A percentile compares a stretch with the other conserved stretches of the same genome.
Conservation (phyloP, 1,140 invertebrate species). For the Charaxes varanes region DNA sequence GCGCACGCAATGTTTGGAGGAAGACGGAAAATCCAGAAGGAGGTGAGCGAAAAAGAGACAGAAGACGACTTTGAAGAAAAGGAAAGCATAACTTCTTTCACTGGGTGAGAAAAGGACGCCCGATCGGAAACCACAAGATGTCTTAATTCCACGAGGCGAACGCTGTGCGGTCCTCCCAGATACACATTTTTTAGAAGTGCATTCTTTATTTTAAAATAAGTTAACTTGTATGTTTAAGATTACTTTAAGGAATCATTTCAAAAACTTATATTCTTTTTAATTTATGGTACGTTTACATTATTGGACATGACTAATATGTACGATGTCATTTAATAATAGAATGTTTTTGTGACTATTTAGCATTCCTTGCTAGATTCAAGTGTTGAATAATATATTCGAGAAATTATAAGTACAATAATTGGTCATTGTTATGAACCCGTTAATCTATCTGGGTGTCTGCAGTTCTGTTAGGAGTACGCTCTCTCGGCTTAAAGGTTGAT, state of each 20-base stretch:
- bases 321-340: no score
- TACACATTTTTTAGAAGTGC: conserved; percentile 60
- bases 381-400: no score
- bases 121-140: conserved; percentile 72
- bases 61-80: conserved; percentile 52
- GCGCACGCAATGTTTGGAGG: conserved; percentile 65
- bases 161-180: conserved; percentile 64
- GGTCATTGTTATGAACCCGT: no score
- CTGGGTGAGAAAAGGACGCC: conserved; percentile 48
- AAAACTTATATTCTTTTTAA: no score
- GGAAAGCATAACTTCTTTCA: conserved; percentile 40
- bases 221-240: conserved; percentile 17
- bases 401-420: no score
- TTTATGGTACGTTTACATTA: no score
- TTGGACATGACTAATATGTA: no score
- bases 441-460: no score
- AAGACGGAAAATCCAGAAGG: conserved; percentile 59
- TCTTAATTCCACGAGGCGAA: conserved; percentile 70
- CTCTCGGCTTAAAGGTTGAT: conserved; percentile 33
- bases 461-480: no score
- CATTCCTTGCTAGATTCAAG: no score
- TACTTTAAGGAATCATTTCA: conserved; percentile 8
- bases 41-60: conserved; percentile 50
- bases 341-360: no score
- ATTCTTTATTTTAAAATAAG: conserved; percentile 45